Percentiles rank a stretch among this genome's conserved stretches.
Conservation (phyloP, 2,888 invertebrate genomes). For the Drosophila nr. fundita region DNA sequence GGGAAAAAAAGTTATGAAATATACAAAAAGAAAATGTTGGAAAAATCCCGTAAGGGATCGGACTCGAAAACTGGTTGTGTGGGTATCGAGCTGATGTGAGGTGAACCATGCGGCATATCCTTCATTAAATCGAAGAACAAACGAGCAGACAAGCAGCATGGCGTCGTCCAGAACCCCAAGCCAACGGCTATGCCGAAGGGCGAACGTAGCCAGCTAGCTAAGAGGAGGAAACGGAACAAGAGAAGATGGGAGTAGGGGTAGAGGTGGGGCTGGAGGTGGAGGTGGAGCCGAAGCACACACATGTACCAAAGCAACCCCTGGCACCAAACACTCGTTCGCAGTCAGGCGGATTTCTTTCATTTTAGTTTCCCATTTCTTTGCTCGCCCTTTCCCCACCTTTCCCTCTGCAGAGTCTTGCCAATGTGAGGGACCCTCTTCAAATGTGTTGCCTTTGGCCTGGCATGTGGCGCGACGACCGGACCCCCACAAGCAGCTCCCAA, state of each 20-base stretch:
- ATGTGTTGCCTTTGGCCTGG: constrained; percentile 72
- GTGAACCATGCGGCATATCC: constrained; percentile 72
- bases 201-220: constrained; percentile 25
- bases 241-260: background rate
- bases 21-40: constrained; percentile 55
- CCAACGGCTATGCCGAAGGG: constrained; percentile 49
- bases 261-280: background rate
- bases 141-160: constrained; percentile 77
- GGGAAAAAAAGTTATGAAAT: constrained; percentile 66
- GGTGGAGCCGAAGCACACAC: constrained; percentile 27
- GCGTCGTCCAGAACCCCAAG: constrained; percentile 55
- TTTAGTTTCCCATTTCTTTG: constrained; percentile 80
- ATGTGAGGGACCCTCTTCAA: constrained; percentile 74
- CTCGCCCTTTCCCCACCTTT: constrained; percentile 25
- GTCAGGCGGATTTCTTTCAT: constrained; percentile 74
- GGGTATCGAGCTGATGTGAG: constrained; percentile 56
- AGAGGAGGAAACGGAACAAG: constrained; percentile 4
- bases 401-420: constrained; percentile 47
- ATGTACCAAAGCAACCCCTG: constrained; percentile 19
- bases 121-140: constrained; percentile 81
- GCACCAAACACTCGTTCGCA: constrained; percentile 25
- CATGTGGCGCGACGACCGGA: constrained; percentile 71
- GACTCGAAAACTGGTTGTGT: constrained; percentile 9
- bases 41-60: constrained; percentile 49
- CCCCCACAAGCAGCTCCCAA: constrained; percentile 41